Conservation (phyloP, 2,888 invertebrate genomes). For the Philopedon plagiatum region DNA sequence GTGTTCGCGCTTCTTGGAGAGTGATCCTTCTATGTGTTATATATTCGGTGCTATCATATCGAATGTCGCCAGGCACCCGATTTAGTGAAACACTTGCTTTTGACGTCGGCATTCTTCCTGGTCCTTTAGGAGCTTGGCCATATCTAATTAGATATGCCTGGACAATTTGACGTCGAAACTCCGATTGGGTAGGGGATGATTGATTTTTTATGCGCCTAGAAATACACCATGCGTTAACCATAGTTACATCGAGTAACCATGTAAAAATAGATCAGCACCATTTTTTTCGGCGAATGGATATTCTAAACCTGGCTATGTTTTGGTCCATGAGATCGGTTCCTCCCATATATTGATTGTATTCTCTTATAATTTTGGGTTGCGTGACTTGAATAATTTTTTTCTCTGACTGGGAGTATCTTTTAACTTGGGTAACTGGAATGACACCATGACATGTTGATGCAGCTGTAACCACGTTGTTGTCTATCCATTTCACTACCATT, state of each 20-base stretch:
- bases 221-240: conserved; percentile 25
- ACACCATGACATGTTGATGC: conserved; percentile 29
- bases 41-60: too few species aligned
- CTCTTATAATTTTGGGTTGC: conserved; percentile 9
- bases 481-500: conserved; percentile 24
- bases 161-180: conserved; percentile 40
- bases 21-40: too few species aligned
- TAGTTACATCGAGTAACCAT: conserved; percentile 26
- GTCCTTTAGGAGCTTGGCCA: conserved; percentile 22
- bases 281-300: conserved; percentile 23
- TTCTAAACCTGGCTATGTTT: conserved; percentile 18
- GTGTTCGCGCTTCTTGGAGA: too few species aligned
- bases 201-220: background rate
- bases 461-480: conserved; percentile 25
- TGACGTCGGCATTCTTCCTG: conserved; percentile 17
- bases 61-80: background rate
- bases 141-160: conserved; percentile 39
- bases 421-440: conserved; percentile 5
- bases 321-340: conserved; percentile 35
- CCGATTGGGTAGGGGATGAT: conserved; percentile 5
- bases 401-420: too few species aligned
- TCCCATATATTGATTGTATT: conserved; percentile 32
- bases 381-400: conserved; percentile 18
- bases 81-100: background rate
- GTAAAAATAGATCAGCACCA: conserved; percentile 41